phyloP scores from a whole-genome alignment of 2,113 vertebrate species.

The Albula goreensis region DNA sequence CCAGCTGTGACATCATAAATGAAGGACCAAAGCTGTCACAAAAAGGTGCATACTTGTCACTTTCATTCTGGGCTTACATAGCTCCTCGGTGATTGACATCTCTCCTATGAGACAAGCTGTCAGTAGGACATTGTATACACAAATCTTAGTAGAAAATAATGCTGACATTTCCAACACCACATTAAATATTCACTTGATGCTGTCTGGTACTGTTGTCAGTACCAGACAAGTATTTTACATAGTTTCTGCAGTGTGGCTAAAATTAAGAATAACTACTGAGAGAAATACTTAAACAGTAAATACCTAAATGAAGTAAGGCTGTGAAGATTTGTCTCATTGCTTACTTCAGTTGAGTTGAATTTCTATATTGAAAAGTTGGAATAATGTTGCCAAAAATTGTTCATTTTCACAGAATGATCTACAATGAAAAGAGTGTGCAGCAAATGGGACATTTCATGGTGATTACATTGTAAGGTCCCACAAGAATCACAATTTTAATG shows the following conservation, averaged over 20 bases:
- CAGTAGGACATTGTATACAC: not conserved
- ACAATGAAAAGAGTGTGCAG: no score
- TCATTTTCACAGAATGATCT: no score
- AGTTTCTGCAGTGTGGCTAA: no score
- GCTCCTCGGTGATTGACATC: not conserved
- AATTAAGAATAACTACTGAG: no score
- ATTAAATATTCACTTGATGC: not conserved
- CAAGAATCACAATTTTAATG: not conserved
- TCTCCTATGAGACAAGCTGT: constrained; percentile 2
- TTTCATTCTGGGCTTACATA: not conserved
- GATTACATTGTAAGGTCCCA: not conserved
- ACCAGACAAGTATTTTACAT: no score
- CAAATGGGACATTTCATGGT: no score
- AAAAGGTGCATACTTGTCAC: not conserved
- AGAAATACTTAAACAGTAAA: not conserved
- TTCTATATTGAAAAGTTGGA: not conserved
- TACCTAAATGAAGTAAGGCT: not conserved
- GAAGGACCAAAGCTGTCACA: not conserved
- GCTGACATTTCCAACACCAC: not conserved
- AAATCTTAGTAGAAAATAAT: not conserved
- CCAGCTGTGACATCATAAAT: not conserved
- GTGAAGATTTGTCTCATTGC: not conserved
- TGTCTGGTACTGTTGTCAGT: not conserved
- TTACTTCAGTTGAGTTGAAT: not conserved
- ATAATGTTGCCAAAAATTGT: not conserved